phyloP scores from a whole-genome alignment of 2,888 invertebrate species.

The Pseudococcus longispinus region DNA sequence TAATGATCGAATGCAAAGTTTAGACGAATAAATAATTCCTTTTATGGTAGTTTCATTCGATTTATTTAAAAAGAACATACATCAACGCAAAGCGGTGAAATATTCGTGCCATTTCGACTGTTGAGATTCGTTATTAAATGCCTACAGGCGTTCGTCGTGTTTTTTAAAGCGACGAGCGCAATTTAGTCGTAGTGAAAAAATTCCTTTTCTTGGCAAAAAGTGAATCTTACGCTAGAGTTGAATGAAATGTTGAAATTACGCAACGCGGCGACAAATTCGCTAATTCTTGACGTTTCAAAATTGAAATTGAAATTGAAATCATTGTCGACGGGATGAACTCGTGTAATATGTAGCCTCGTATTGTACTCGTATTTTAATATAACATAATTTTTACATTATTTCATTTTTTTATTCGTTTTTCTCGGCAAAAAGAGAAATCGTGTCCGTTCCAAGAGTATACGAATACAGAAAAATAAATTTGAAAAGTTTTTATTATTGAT shows the following conservation, averaged over 20 bases:
- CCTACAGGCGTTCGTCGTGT: neutral
- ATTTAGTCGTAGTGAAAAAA: neutral
- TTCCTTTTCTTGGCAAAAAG: neutral
- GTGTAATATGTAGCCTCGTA: neutral
- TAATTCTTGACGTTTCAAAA: neutral
- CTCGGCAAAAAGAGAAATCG: neutral
- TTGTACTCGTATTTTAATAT: neutral
- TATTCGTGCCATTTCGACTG: neutral
- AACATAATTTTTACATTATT: neutral
- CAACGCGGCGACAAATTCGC: neutral
- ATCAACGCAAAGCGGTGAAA: constrained; percentile 6
- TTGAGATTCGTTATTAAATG: constrained; percentile 11
- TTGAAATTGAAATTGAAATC: neutral
- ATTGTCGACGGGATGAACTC: neutral
- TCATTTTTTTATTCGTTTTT: neutral
- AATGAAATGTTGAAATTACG: constrained; percentile 4
- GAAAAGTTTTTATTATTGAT: neutral
- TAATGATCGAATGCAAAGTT: constrained; percentile 14
- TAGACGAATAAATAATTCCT: constrained; percentile 15
- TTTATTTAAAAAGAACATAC: constrained; percentile 5
- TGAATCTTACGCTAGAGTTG: neutral
- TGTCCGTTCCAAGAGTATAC: neutral
- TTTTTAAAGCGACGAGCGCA: neutral
- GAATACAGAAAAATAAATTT: neutral
- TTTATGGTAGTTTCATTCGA: constrained; percentile 14